Base-by-base conservation (phyloP, 2,113 vertebrate genomes). In the Trachemys scripta region DNA sequence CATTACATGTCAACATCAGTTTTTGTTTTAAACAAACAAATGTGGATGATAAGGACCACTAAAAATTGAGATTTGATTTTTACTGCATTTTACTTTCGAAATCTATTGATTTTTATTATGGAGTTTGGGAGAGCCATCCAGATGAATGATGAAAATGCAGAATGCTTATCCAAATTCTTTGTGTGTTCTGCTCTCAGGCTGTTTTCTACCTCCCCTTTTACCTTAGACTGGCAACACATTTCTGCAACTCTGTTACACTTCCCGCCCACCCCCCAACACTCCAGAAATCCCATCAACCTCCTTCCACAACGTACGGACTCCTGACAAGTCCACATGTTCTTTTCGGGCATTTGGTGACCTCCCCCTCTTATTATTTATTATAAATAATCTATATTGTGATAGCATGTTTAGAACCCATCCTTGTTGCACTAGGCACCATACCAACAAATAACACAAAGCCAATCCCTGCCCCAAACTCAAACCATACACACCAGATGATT, bases 1-100 rank as follows among this genome's bases (percentile, higher is more conserved):
- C 83, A 20, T 19, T 2, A 20, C 25, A 22, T 12, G 24, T 19
- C 83, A 2, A 16, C 54, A 92, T 45, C 2, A 16, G 5, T 50
- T 11, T 6, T 87, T 81, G 56, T 29, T 49, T 90, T 9, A 22
- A 80, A 51, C 49, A 51, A 69, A 24, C 5, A 65, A 75, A 91
- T 6, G 90, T 75, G n/a, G 38, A 20, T 38, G 69, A 31, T 16
- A 87, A 16, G 4, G 20, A 89, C 1, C 22, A 35, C n/a, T 56
- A 92, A 87, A 79, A 90, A 79, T 9, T 14, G 12, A 49, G 6
- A 22, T 38, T n/a, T 80, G 3, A 25, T 75, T 75, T 24, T 75
- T 10, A 80, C 78, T 19, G 1, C 4, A 45, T 87, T 7, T 0
- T 59, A 2, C 45, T 57, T 69, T 79, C 1, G 0, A 1, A 56